phyloP scores from a whole-genome alignment of 2,797 vertebrate species.

The Margarornis squamiger region DNA sequence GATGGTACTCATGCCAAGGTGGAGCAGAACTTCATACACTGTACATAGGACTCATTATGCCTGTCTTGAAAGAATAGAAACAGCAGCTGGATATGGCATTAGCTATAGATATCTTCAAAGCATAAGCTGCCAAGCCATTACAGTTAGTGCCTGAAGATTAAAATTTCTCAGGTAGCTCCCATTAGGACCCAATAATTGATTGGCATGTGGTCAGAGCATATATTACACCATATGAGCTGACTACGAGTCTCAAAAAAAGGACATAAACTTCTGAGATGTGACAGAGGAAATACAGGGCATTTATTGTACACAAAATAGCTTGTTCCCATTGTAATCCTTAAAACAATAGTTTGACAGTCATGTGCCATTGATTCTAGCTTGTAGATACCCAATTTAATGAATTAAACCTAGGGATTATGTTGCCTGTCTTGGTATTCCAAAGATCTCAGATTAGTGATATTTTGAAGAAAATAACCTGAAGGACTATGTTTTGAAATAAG shows the following conservation, averaged over 20 bases:
- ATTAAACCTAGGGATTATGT: not conserved
- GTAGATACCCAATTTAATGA: not conserved
- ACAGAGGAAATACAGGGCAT: not conserved
- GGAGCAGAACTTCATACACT: not conserved
- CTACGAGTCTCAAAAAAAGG: not conserved
- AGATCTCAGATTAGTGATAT: not conserved
- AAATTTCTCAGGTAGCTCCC: constrained; percentile 3
- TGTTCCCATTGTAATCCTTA: not conserved
- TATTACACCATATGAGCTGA: not conserved
- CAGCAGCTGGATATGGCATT: not conserved
- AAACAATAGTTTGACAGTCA: not conserved
- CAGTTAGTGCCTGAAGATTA: not conserved
- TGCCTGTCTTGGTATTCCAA: not conserved
- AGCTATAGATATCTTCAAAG: not conserved
- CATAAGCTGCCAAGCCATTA: not conserved
- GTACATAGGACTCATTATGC: not conserved
- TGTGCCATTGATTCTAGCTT: not conserved
- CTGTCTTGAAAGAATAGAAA: not conserved
- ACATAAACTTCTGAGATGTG: not conserved
- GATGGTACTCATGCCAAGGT: not conserved
- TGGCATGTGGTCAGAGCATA: not conserved
- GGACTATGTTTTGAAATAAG: not conserved
- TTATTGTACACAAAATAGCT: not conserved
- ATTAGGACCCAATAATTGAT: not conserved
- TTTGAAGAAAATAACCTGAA: not conserved